Evolutionary conservation across 2,113 vertebrate genomes (phyloP).

Genomic region (Mus spicilegus): DNA sequence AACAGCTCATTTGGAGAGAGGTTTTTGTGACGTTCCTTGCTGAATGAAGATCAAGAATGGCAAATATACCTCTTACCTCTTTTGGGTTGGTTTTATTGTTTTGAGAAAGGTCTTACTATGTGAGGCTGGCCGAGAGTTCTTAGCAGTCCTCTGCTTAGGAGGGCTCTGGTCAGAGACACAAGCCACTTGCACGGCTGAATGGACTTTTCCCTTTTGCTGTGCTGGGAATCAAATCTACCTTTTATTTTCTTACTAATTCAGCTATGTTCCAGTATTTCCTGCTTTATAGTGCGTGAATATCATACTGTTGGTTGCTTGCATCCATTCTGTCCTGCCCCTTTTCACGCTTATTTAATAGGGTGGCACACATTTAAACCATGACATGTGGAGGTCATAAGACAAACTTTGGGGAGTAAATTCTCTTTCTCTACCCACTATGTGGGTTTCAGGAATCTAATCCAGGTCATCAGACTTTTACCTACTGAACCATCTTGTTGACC

Average conservation of each 20-base stretch:
- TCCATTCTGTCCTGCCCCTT: not conserved
- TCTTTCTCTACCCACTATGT: not conserved
- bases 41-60: constrained; percentile 31
- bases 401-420: not conserved
- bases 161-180: not conserved
- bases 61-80: constrained; percentile 29
- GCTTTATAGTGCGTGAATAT: not conserved
- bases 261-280: not conserved
- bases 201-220: not conserved
- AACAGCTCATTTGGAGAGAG: constrained; percentile 32
- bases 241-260: constrained; percentile 21
- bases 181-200: not conserved
- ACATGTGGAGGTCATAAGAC: not conserved
- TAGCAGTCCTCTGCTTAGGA: not conserved
- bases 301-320: not conserved
- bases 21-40: constrained; percentile 40
- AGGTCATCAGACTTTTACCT: not conserved
- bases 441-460: not conserved
- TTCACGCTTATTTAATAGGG: not conserved
- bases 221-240: not conserved
- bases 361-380: not conserved
- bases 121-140: not conserved
- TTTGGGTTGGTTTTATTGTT: not conserved
- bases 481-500: not conserved
- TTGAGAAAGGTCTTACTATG: not conserved